Conservation (phyloP, 2,888 invertebrate genomes). For the Drosophila leonis region DNA sequence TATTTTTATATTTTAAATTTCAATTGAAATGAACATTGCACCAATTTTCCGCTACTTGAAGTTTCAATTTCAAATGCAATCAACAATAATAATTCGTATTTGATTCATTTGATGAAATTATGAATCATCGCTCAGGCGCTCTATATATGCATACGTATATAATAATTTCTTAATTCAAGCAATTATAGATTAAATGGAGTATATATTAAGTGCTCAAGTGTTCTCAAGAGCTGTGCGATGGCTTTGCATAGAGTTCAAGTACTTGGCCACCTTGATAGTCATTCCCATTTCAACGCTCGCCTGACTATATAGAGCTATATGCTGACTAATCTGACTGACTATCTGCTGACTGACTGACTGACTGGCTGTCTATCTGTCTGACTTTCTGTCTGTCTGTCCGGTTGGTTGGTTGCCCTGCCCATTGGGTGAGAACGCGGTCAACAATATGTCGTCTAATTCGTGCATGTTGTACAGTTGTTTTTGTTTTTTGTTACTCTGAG, state of each 20-base stretch:
- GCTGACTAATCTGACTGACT: conserved; percentile 11
- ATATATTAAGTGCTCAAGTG: conserved; percentile 7
- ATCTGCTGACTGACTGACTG: conserved; percentile 9
- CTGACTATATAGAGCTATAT: conserved; percentile 19
- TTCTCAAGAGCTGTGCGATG: neutral
- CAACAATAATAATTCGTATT: neutral
- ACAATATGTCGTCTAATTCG: conserved; percentile 42
- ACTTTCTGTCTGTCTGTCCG: neutral
- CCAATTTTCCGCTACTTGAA: too few relatives aligned
- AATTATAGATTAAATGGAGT: conserved; percentile 15
- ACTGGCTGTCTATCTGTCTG: neutral
- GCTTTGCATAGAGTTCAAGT: conserved; percentile 9
- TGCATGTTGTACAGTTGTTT: conserved; percentile 34
- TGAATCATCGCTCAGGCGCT: neutral
- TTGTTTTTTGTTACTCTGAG: conserved; percentile 17
- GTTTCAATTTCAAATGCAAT: too few relatives aligned
- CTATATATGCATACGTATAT: neutral
- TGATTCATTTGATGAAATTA: neutral
- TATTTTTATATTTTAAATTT: too few relatives aligned
- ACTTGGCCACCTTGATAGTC: neutral
- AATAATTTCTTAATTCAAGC: conserved; percentile 4
- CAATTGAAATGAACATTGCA: too few relatives aligned
- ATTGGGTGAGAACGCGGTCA: conserved; percentile 40
- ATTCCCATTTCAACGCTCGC: conserved; percentile 20
- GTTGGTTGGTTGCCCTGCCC: conserved; percentile 22